Conservation (phyloP, 2,113 vertebrate genomes). For the Heterotis niloticus region DNA sequence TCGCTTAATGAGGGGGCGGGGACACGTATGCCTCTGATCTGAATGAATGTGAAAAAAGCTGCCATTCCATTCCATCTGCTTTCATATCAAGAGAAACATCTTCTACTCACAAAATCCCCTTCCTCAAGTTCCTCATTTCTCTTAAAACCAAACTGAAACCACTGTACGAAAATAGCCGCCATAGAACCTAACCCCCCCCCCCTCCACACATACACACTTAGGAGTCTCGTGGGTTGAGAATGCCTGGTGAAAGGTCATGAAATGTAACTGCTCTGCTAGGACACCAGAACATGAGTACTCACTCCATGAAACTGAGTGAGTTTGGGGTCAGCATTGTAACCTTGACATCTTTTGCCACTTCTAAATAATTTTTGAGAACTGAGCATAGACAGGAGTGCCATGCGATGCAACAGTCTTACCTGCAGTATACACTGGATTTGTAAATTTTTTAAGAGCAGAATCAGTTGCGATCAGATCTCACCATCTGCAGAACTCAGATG, state of each 20-base stretch:
- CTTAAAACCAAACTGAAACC: neutral
- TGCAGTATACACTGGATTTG: too few species aligned
- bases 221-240: neutral
- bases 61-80: slow-evolving; percentile 21
- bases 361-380: too few species aligned
- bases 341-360: too few species aligned
- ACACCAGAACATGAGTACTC: neutral
- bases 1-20: neutral
- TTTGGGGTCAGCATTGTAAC: neutral
- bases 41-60: slow-evolving; percentile 41
- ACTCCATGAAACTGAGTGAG: neutral
- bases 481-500: too few species aligned
- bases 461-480: too few species aligned
- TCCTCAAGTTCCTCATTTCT: slow-evolving; percentile 53
- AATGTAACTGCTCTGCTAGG: neutral
- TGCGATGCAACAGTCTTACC: too few species aligned
- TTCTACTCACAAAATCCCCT: slow-evolving; percentile 47
- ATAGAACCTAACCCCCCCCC: slow-evolving; percentile 32
- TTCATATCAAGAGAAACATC: slow-evolving; percentile 36
- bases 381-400: too few species aligned
- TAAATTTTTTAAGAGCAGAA: too few species aligned
- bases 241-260: neutral
- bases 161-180: slow-evolving; percentile 37
- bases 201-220: too few species aligned
- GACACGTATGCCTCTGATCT: slow-evolving; percentile 30